These are phyloP conservation scores for Rhabdophis nuchalis DNA, from an alignment of 2,797 vertebrate species.

Conservation along the genomic window DNA sequence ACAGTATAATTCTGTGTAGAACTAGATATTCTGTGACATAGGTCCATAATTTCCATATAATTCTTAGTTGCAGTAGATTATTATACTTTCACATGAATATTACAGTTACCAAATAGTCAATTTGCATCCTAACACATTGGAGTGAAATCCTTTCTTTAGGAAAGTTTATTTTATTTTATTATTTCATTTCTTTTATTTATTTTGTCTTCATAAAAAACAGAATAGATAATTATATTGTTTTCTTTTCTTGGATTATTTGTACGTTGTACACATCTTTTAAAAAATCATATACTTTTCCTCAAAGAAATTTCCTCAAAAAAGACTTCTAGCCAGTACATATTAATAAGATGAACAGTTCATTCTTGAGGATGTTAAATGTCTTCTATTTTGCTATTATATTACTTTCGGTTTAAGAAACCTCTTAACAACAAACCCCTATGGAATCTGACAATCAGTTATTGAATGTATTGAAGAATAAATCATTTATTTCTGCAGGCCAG, in stretches of 20 bases:
- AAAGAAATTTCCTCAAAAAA: neutral
- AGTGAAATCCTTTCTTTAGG: neutral
- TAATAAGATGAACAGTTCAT: slow-evolving; percentile 26
- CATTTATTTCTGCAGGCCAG: slow-evolving; percentile 9
- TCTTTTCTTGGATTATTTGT: neutral
- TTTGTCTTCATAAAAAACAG: neutral
- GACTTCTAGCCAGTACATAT: rapidly evolving
- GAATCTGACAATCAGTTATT: slow-evolving; percentile 15
- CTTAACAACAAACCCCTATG: slow-evolving; percentile 26
- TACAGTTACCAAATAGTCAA: neutral
- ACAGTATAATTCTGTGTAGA: neutral
- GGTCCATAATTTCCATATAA: neutral
- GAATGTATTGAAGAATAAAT: slow-evolving; percentile 48
- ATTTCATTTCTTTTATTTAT: neutral
- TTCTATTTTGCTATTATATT: neutral
- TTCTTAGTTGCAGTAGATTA: neutral
- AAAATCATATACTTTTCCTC: neutral
- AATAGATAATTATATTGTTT: neutral
- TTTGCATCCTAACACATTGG: neutral
- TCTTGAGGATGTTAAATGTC: slow-evolving; percentile 14
- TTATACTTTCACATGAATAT: neutral
- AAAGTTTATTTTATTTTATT: neutral
- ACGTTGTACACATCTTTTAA: neutral
- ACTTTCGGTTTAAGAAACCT: slow-evolving; percentile 16
- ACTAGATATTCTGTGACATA: neutral